Evolutionary conservation across 2,888 invertebrate genomes (phyloP), one percentile per base, ranked within the genome.

Genomic region (Tipula unca): DNA sequence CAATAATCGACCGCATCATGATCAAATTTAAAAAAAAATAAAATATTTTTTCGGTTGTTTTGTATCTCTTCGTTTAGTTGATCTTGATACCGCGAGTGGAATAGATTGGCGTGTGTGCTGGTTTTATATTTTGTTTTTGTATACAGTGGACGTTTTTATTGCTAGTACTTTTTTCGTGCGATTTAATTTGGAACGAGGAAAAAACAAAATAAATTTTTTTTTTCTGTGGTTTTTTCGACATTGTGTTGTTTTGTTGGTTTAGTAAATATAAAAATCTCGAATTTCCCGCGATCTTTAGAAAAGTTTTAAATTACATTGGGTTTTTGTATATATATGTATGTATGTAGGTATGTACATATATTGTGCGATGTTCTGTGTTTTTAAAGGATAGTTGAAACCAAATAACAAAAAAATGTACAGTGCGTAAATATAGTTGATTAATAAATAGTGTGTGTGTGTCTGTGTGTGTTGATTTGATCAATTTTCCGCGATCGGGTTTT

Each of bases 271-370:
- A 69, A 69, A 69, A 69, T 69, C 69, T 69, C 69, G 69, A 69
- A 69, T 69, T 69, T 69, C 69, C 69, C 69, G 69, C 69, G 69
- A 69, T 69, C 69, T 69, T 69, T 69, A 25, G 69, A 69, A 69
- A 69, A 69, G 69, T 69, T 69, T 69, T 69, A 25, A 69, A 69
- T 69, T 69, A 69, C 69, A 69, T 69, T 69, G 69, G 69, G 69
- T 25, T 69, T 69, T 69, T 69, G 69, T 69, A 10, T 25, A n/a
- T n/a, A n/a, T n/a, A n/a, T n/a, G n/a, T n/a, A n/a, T n/a, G n/a
- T n/a, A n/a, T n/a, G n/a, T n/a, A n/a, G n/a, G n/a, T n/a, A n/a
- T n/a, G n/a, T n/a, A n/a, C n/a, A n/a, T n/a, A n/a, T n/a, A n/a
- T n/a, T n/a, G n/a, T n/a, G n/a, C n/a, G n/a, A n/a, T 69, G 8